phyloP scores from a whole-genome alignment of 2,797 vertebrate genomes.

The Hafferia zeledoni region DNA sequence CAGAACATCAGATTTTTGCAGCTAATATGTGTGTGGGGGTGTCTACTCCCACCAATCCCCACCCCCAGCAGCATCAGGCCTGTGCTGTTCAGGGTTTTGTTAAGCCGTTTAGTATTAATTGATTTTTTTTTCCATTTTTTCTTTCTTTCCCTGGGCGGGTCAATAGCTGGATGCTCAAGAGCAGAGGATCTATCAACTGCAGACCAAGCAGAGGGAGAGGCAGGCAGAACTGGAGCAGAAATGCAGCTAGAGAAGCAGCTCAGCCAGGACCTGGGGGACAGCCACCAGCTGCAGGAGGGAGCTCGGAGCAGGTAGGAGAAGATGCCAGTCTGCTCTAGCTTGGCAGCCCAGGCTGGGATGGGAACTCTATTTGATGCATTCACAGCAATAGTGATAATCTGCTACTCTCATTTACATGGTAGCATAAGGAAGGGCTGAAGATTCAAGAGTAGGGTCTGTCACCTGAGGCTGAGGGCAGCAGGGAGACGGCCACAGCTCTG shows the following conservation, averaged over 20 bases:
- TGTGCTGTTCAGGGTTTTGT: constrained; percentile 79
- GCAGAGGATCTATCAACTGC: constrained; percentile 87
- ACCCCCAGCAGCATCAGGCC: constrained; percentile 72
- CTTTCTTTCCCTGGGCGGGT: constrained; percentile 88
- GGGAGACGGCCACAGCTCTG: background rate
- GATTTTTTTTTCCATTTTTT: constrained; percentile 86
- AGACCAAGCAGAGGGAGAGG: constrained; percentile 84
- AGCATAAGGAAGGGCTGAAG: constrained; percentile 11
- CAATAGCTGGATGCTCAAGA: constrained; percentile 91
- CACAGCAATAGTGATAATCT: constrained; percentile 17
- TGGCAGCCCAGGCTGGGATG: constrained; percentile 67
- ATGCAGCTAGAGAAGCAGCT: constrained; percentile 73
- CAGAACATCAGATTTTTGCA: constrained; percentile 74
- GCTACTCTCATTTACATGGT: constrained; percentile 1
- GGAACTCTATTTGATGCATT: constrained; percentile 61
- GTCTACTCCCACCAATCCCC: constrained; percentile 74
- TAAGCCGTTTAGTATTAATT: constrained; percentile 91
- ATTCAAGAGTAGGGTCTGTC: background rate
- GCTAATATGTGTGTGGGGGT: constrained; percentile 54
- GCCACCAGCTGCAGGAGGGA: constrained; percentile 70
- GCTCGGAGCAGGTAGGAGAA: constrained; percentile 80
- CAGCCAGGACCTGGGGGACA: constrained; percentile 69
- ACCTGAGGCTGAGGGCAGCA: background rate
- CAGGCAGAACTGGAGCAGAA: constrained; percentile 82
- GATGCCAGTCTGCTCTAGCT: constrained; percentile 37